Conservation (phyloP, 2,113 vertebrate species). For the Cervus canadensis region DNA sequence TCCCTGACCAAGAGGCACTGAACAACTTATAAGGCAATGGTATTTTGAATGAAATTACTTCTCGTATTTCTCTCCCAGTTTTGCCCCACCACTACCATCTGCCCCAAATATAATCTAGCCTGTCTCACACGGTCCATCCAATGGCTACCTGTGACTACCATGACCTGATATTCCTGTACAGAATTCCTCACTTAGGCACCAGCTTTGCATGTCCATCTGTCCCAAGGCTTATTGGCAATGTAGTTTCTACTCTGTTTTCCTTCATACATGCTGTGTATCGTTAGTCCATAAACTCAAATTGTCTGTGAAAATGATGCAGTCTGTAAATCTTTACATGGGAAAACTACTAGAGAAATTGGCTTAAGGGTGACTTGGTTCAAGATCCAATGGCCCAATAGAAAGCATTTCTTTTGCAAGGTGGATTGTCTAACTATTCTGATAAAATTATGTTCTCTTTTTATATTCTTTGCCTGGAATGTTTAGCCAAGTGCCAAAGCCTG, state of each 20-base stretch:
- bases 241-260: background rate
- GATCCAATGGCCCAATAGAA: background rate
- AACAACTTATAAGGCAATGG: background rate
- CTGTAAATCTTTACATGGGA: background rate
- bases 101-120: background rate
- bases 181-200: background rate
- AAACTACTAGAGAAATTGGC: background rate
- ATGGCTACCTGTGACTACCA: background rate
- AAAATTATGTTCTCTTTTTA: background rate
- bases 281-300: background rate
- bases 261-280: background rate
- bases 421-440: background rate
- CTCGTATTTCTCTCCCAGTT: background rate
- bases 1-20: background rate
- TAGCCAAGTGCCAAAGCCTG: background rate
- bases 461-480: background rate
- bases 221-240: background rate
- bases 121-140: background rate
- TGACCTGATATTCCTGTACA: background rate
- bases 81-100: background rate
- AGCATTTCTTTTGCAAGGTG: background rate
- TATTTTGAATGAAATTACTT: conserved; percentile 5
- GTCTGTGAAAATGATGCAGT: background rate
- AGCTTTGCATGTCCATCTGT: background rate
- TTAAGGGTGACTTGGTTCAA: background rate